Evolutionary conservation across 2,888 invertebrate genomes (phyloP), one percentile per base, ranked within the genome.

Genomic region (Tortrix viridana): DNA sequence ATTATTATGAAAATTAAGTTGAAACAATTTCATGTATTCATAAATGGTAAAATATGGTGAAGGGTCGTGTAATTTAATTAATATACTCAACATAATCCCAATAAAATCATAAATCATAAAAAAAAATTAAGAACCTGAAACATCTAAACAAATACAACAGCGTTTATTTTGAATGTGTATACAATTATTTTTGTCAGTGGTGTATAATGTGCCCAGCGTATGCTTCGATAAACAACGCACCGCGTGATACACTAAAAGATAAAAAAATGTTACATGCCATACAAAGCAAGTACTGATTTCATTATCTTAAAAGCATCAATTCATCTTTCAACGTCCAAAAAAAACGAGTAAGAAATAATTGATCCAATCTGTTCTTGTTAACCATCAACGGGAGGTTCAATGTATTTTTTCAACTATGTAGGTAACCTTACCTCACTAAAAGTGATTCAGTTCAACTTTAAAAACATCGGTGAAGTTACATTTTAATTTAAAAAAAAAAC

Each of bases 261-360:
- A 63, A 63, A 48, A 26, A 3, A 41, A 58, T 43, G 58, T 63
- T 58, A 58, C 57, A 53, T 47, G 52, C 63, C 58, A 48, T 63
- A 63, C 63, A 58, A 47, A 63, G 63, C 47, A 48, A 58, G 57
- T 58, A 63, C 63, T 63, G 63, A 53, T 63, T 63, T 63, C 58
- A 58, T 58, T 63, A 63, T 63, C 63, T 63, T 63, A 63, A 63
- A 63, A 63, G 63, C 63, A 63, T 63, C 63, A 58, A 60, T 63
- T 47, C 58, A 53, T 63, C 62, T 63, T 57, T 48, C 63, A 57
- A 41, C 58, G 57, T 12, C 14, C 56, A 53, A 58, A 63, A 63
- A n/a, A 63, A 58, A 63, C 19, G 32, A 58, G 53, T 32, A 53
- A 22, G 48, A 53, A 58, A 62, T 62, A 63, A 63, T 58, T 47